Conservation (phyloP, 2,797 vertebrate genomes). For the Protonibea diacanthus region DNA sequence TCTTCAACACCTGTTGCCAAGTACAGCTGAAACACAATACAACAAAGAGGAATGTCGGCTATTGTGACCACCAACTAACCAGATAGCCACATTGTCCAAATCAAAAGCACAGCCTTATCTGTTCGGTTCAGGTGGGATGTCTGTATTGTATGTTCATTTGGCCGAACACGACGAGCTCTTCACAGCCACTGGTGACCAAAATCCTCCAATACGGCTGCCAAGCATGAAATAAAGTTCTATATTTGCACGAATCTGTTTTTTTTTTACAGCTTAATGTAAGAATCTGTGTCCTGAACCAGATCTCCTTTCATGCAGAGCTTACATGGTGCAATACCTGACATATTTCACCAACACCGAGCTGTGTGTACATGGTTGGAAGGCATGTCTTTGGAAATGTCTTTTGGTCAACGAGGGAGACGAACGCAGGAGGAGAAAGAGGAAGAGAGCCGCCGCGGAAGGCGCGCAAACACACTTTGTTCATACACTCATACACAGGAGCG, state of each 20-base stretch:
- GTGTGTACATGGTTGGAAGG: neutral
- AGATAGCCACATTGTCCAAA: too few species aligned
- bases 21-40: too few species aligned
- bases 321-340: neutral
- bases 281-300: conserved; percentile 14
- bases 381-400: conserved; percentile 16
- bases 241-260: conserved; percentile 16
- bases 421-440: conserved; percentile 1
- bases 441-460: neutral
- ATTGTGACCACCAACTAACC: too few species aligned
- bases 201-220: conserved; percentile 7
- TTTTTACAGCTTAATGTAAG: neutral
- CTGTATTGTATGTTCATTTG: neutral
- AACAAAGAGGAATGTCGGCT: too few species aligned
- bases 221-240: neutral
- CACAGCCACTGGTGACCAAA: neutral
- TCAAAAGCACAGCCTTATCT: neutral
- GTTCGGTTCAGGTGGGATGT: neutral
- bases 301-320: neutral
- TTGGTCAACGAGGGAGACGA: neutral
- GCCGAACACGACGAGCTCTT: too few species aligned
- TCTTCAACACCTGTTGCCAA: too few species aligned
- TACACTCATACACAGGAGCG: neutral
- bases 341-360: neutral
- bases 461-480: conserved; percentile 14